Conservation (phyloP, 2,113 vertebrate species). For the Scomber scombrus region DNA sequence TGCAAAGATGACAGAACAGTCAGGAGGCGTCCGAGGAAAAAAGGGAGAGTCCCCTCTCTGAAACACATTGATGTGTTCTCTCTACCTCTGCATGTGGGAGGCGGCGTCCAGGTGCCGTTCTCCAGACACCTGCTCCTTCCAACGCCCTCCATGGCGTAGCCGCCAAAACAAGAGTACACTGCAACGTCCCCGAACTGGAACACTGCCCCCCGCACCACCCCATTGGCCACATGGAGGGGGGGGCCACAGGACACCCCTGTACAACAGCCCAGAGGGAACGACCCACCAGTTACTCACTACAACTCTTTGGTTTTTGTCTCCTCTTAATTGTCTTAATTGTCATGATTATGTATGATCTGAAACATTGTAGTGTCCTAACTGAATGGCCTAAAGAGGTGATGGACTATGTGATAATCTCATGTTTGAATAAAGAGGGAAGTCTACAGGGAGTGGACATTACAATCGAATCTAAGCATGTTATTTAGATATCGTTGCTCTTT, state of each 20-base stretch:
- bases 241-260: constrained; percentile 95
- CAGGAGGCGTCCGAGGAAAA: constrained; percentile 32
- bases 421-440: too few relatives aligned
- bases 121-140: constrained; percentile 93
- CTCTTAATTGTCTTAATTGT: not conserved
- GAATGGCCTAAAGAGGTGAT: not conserved
- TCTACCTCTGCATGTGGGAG: constrained; percentile 94
- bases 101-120: constrained; percentile 94
- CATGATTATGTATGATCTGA: not conserved
- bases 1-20: constrained; percentile 28
- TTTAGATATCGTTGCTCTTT: not conserved
- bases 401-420: too few relatives aligned
- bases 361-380: not conserved
- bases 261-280: constrained; percentile 81
- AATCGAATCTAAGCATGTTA: not conserved
- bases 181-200: constrained; percentile 95
- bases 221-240: constrained; percentile 90
- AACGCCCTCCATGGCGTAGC: constrained; percentile 93
- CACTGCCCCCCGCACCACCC: constrained; percentile 89
- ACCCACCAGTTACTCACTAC: constrained; percentile 75
- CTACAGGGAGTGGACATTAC: not conserved
- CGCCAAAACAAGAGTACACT: constrained; percentile 94
- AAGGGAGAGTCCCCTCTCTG: constrained; percentile 14
- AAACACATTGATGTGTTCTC: constrained; percentile 22
- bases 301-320: not conserved